phyloP scores from a whole-genome alignment of 2,888 invertebrate genomes.

The Mesoligia furuncula region DNA sequence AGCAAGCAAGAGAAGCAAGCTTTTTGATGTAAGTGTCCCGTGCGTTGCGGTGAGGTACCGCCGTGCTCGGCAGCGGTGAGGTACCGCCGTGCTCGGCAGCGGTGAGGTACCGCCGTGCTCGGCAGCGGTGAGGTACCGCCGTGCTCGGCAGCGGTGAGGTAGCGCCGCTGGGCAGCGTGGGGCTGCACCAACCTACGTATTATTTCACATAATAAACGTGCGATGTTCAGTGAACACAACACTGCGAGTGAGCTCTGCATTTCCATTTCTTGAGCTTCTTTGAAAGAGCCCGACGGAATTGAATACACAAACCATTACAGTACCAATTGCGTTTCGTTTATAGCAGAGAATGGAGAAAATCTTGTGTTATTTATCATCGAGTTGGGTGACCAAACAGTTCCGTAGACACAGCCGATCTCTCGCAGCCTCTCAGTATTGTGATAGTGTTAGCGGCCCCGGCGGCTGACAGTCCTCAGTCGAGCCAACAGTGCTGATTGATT shows the following conservation, averaged over 20 bases:
- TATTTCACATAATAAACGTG: background rate
- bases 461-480: no score
- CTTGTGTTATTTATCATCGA: conserved; percentile 16
- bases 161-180: no score
- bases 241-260: background rate
- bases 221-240: background rate
- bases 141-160: no score
- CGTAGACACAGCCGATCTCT: background rate
- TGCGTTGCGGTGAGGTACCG: no score
- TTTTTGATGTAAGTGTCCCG: conserved; percentile 16
- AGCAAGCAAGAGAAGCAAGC: background rate
- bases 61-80: background rate
- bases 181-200: background rate
- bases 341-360: background rate
- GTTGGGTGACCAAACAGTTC: background rate
- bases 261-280: background rate
- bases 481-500: background rate
- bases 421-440: background rate
- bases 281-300: background rate
- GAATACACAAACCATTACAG: background rate
- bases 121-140: background rate
- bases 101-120: background rate
- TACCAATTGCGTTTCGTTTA: background rate
- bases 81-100: background rate
- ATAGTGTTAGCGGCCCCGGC: background rate